Percentiles rank a stretch among this genome's conserved stretches.
Conservation (phyloP, 2,888 invertebrate genomes). For the Latrodectus elegans region DNA sequence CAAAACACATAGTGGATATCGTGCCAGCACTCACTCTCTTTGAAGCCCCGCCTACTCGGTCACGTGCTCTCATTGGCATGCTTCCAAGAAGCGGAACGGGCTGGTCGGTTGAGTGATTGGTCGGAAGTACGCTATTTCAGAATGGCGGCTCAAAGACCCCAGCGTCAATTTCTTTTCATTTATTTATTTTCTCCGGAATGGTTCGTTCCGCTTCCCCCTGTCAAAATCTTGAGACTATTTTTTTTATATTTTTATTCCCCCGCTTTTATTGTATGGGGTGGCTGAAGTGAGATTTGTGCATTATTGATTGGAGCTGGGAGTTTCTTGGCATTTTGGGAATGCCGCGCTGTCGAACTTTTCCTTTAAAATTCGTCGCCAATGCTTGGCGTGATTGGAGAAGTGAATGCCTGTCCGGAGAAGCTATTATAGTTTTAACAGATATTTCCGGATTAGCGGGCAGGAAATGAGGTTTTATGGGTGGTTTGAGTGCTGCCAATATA, state of each 20-base stretch:
- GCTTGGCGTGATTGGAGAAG: neutral
- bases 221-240: slow-evolving; percentile 40
- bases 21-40: neutral
- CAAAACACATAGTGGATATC: neutral
- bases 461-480: neutral
- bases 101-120: slow-evolving; percentile 50
- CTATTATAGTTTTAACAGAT: neutral
- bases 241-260: neutral
- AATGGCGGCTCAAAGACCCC: slow-evolving; percentile 33
- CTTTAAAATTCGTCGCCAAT: neutral
- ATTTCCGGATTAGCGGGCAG: neutral
- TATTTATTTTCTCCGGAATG: slow-evolving; percentile 14
- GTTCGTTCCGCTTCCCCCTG: slow-evolving; percentile 24
- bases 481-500: no score
- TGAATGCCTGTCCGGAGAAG: neutral
- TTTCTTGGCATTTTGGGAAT: neutral
- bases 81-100: slow-evolving; percentile 16
- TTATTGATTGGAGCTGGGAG: slow-evolving; percentile 34
- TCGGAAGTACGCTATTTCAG: slow-evolving; percentile 46
- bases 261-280: slow-evolving; percentile 27
- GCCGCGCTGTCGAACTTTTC: slow-evolving; percentile 29
- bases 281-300: slow-evolving; percentile 43
- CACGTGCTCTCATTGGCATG: slow-evolving; percentile 35
- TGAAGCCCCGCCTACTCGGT: slow-evolving; percentile 25
- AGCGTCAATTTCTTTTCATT: slow-evolving; percentile 41